A percentile compares a stretch with the other conserved stretches of the same genome.
These are phyloP conservation scores for Parus major DNA, from an alignment of 2,113 vertebrate species.

Conservation along the genomic window DNA sequence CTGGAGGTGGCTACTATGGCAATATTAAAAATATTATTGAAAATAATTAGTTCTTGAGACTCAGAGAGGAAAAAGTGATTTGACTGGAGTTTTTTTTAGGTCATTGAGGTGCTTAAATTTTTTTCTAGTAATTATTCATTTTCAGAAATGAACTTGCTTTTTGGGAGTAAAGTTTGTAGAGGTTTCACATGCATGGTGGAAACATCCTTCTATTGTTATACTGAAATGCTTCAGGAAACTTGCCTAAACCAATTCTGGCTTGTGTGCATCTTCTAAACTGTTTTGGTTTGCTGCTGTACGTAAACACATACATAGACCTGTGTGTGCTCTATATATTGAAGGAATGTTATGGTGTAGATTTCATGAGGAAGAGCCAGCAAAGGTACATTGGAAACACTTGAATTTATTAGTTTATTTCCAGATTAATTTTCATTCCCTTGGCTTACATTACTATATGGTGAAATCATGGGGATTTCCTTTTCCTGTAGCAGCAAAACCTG, in stretches of 20 bases:
- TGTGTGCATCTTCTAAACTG: background rate
- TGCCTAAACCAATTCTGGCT: background rate
- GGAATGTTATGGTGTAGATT: background rate
- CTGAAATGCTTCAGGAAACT: background rate
- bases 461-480: conserved; percentile 51
- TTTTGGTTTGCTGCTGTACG: background rate
- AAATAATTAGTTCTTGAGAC: background rate
- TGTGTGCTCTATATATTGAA: background rate
- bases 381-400: background rate
- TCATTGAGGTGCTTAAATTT: background rate
- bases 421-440: background rate
- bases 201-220: background rate
- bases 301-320: background rate
- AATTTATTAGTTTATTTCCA: background rate
- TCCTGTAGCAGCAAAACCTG: conserved; percentile 26
- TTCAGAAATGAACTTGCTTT: background rate
- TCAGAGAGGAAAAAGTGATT: background rate
- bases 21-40: background rate
- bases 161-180: conserved; percentile 6
- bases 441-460: background rate
- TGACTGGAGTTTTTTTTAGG: background rate
- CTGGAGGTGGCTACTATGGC: conserved; percentile 11
- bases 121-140: background rate
- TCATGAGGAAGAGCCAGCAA: background rate
- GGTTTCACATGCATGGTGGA: background rate